Conservation (phyloP, 2,797 vertebrate species). For the Hippocampus kuda region DNA sequence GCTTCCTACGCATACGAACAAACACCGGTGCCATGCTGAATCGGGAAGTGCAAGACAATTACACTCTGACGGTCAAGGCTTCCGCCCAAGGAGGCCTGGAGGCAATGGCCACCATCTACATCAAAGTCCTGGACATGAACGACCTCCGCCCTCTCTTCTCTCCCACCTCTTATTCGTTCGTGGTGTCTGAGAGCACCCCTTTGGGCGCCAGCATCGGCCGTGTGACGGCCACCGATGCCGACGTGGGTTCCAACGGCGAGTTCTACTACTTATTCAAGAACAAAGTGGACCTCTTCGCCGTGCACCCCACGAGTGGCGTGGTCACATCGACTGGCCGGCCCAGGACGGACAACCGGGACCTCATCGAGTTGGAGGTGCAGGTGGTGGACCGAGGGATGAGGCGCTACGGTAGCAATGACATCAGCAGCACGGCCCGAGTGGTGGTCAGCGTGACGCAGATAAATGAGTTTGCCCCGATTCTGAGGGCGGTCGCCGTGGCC, state of each 20-base stretch:
- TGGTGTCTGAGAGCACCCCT: constrained; percentile 80
- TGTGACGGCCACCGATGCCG: constrained; percentile 92
- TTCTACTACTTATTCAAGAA: constrained; percentile 95
- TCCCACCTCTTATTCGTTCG: constrained; percentile 86
- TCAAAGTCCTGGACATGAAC: constrained; percentile 92
- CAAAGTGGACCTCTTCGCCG: constrained; percentile 79
- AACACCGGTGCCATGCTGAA: constrained; percentile 85
- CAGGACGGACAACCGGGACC: constrained; percentile 67
- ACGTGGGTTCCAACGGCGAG: constrained; percentile 89
- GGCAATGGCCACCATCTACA: constrained; percentile 72
- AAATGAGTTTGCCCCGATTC: constrained; percentile 77
- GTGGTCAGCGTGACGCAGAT: constrained; percentile 74
- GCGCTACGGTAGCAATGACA: constrained; percentile 81
- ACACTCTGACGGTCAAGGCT: constrained; percentile 79
- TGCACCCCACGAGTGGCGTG: constrained; percentile 88
- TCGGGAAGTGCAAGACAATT: constrained; percentile 89
- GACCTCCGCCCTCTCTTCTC: constrained; percentile 93
- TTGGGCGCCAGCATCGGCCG: constrained; percentile 79
- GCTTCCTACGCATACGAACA: constrained; percentile 88
- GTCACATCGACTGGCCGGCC: constrained; percentile 78
- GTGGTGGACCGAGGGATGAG: constrained; percentile 90
- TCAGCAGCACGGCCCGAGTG: constrained; percentile 88
- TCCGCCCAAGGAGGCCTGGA: constrained; percentile 73
- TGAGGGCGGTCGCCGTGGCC: constrained; percentile 64
- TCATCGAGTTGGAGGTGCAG: constrained; percentile 84